These are phyloP conservation scores for Molossus molossus DNA, from an alignment of 2,797 vertebrate genomes.

Conservation along the genomic window DNA sequence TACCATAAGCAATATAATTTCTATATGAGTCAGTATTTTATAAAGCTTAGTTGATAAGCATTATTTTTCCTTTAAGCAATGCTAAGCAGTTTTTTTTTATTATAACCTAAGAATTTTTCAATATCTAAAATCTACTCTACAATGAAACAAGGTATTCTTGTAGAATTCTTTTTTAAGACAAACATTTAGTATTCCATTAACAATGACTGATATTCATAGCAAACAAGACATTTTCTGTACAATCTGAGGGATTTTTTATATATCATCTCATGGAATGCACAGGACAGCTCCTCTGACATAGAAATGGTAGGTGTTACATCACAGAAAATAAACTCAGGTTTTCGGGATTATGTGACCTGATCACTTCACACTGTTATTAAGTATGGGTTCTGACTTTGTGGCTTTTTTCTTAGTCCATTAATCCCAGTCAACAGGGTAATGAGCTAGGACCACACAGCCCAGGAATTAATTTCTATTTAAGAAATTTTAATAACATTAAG, in stretches of 20 bases:
- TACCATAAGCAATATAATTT: not conserved
- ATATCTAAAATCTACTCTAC: constrained; percentile 5
- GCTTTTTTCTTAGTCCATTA: not conserved
- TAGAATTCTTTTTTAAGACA: constrained; percentile 23
- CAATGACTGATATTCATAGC: not conserved
- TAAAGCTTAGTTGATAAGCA: constrained; percentile 46
- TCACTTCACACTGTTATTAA: not conserved
- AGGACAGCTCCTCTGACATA: not conserved
- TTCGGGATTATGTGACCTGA: not conserved
- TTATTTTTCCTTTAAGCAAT: constrained; percentile 56
- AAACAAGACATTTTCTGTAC: not conserved
- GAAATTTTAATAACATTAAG: constrained; percentile 45
- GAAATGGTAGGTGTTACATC: not conserved
- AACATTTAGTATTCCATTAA: not conserved
- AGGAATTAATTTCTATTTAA: not conserved
- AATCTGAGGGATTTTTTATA: not conserved
- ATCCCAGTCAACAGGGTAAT: not conserved
- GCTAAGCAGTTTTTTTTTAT: not conserved
- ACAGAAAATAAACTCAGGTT: not conserved
- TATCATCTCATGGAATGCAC: not conserved
- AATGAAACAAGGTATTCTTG: constrained; percentile 27
- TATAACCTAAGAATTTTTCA: constrained; percentile 33
- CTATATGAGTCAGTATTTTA: constrained; percentile 23
- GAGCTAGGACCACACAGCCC: not conserved
- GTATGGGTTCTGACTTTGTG: not conserved